Conservation (phyloP, 2,797 vertebrate genomes). For the Myotis vivesi region DNA sequence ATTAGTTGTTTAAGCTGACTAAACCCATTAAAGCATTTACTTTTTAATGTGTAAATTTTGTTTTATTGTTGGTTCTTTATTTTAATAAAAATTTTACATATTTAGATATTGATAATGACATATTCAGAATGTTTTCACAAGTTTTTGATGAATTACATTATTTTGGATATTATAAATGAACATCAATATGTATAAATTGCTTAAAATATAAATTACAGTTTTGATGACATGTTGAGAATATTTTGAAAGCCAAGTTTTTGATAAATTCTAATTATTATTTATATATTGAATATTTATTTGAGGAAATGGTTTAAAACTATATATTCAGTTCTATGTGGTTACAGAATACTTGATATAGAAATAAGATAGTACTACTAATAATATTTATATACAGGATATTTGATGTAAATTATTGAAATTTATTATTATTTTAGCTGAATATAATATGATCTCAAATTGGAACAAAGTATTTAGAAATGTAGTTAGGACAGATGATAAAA, state of each 20-base stretch:
- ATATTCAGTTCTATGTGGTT: neutral
- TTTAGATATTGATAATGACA: neutral
- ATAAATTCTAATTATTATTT: neutral
- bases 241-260: neutral
- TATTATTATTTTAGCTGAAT: neutral
- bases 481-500: neutral
- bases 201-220: neutral
- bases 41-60: neutral
- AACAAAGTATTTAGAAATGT: neutral
- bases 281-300: neutral
- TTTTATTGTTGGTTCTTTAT: neutral
- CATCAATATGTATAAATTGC: neutral
- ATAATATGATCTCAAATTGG: neutral
- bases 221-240: neutral
- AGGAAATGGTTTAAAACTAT: neutral
- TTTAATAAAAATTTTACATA: neutral
- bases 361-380: neutral
- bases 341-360: neutral
- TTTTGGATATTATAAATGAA: neutral
- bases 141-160: slow-evolving; percentile 1
- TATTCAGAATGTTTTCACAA: neutral
- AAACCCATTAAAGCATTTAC: neutral
- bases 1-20: neutral
- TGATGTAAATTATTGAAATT: neutral
- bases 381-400: neutral